Evolutionary conservation across 2,113 vertebrate genomes (phyloP), one percentile per base, ranked within the genome.

Genomic region (Trichomycterus rosablanca): DNA sequence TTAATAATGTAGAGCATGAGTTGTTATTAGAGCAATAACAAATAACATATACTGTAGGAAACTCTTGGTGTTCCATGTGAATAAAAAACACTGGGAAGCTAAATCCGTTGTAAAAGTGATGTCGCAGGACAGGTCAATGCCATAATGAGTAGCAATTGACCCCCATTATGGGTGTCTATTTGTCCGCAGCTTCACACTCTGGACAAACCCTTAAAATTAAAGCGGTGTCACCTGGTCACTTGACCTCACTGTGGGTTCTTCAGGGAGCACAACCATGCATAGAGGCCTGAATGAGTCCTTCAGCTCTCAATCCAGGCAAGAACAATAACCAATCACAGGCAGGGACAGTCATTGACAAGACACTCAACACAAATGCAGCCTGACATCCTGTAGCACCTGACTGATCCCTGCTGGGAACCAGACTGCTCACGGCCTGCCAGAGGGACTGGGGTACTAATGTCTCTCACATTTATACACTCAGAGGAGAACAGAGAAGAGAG

Each of bases 311-410:
- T 58, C 66, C 66, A 16, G 4, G 44, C 71, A 63, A 6, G 66
- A 75, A 85, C 80, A 87, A 84, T 77, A 66, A 63, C 65, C 71
- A 82, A 78, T 79, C 78, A 81, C 66, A 63, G 48, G 65, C 75
- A 80, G 70, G 70, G 73, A 63, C 14, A 52, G 66, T 80, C 72
- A 81, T 76, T 79, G 78, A 68, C 9, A 58, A 62, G 67, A 60
- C 71, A 63, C 75, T 79, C 62, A 68, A 61, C 18, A 60, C 62
- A 72, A 52, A 15, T 63, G 51, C 48, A 52, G 24, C 0, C 37
- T 42, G 64, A 73, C 37, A 68, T 59, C 1, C 37, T 50, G 19
- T 65, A 67, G 20, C 67, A 65, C 48, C 63, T 70, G 70, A 52
- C 37, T 50, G 3, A 42, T 15, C 9, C 26, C 30, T 39, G 59